Conservation (phyloP, 2,113 vertebrate genomes). For the Aleadryas rufinucha region DNA sequence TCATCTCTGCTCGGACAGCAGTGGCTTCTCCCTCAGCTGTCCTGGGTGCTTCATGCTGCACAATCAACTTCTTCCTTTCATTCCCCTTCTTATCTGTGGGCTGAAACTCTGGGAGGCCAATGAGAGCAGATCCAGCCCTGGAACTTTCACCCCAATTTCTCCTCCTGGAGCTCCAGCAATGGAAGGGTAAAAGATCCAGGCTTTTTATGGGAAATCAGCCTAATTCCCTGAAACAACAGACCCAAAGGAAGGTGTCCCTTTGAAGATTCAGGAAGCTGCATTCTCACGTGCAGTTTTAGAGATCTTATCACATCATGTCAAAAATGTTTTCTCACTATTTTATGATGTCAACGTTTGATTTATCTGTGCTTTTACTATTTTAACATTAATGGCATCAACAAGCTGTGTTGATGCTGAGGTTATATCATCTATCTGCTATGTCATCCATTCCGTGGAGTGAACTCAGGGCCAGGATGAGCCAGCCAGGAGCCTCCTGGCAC, state of each 20-base stretch:
- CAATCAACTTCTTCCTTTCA: neutral
- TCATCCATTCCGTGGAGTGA: fast-evolving
- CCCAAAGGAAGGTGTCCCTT: fast-evolving
- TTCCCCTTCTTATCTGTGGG: neutral
- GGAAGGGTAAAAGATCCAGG: neutral
- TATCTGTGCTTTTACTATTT: neutral
- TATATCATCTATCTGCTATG: neutral
- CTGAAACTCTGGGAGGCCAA: neutral
- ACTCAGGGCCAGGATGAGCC: neutral
- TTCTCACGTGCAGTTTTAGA: fast-evolving
- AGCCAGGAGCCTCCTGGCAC: neutral
- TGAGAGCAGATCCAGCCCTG: neutral
- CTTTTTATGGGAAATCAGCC: neutral
- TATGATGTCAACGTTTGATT: neutral
- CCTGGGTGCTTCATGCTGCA: neutral
- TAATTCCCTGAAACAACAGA: neutral
- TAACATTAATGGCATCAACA: neutral
- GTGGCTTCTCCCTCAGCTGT: neutral
- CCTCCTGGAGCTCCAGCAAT: neutral
- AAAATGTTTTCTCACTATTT: neutral
- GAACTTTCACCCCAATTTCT: neutral
- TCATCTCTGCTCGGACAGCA: neutral
- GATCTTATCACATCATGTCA: neutral
- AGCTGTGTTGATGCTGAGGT: neutral
- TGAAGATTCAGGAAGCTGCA: fast-evolving